Evolutionary conservation across 1,140 invertebrate genomes (phyloP).

Genomic region (Listronotus bonariensis): DNA sequence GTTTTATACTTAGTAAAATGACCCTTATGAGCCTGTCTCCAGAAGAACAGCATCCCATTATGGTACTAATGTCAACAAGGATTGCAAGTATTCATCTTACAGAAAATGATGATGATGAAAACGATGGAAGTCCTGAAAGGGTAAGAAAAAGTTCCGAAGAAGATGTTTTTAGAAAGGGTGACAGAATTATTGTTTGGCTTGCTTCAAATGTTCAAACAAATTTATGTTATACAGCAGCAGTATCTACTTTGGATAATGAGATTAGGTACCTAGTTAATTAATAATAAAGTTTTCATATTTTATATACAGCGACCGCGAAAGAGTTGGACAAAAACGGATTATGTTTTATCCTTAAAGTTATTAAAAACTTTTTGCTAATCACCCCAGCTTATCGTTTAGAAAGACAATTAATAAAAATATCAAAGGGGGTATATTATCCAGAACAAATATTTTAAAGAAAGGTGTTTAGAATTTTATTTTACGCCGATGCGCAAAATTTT

Average conservation of each 20-base stretch:
- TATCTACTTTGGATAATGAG: slow-evolving; percentile 42
- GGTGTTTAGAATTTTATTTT: too few relatives aligned
- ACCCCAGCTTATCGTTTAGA: too few relatives aligned
- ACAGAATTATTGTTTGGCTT: slow-evolving; percentile 43
- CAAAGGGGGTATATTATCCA: too few relatives aligned
- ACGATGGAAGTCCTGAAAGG: background rate
- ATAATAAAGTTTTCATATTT: too few relatives aligned
- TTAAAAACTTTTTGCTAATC: too few relatives aligned
- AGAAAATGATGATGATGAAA: slow-evolving; percentile 11
- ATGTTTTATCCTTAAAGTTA: too few relatives aligned
- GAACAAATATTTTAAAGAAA: too few relatives aligned
- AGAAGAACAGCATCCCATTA: slow-evolving; percentile 30
- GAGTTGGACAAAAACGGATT: too few relatives aligned
- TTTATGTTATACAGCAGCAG: slow-evolving; percentile 44
- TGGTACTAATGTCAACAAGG: slow-evolving; percentile 33
- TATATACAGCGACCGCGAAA: too few relatives aligned
- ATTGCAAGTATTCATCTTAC: slow-evolving; percentile 19
- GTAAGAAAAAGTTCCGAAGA: slow-evolving; percentile 1
- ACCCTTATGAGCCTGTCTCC: background rate
- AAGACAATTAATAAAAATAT: too few relatives aligned
- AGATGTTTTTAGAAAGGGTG: slow-evolving; percentile 20
- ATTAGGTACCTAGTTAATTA: slow-evolving; percentile 23
- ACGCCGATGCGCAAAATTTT: too few relatives aligned
- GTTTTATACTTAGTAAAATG: slow-evolving; percentile 10
- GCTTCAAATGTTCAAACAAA: slow-evolving; percentile 43